phyloP scores from a whole-genome alignment of 2,888 invertebrate species.

The Meghimatium bilineatum region DNA sequence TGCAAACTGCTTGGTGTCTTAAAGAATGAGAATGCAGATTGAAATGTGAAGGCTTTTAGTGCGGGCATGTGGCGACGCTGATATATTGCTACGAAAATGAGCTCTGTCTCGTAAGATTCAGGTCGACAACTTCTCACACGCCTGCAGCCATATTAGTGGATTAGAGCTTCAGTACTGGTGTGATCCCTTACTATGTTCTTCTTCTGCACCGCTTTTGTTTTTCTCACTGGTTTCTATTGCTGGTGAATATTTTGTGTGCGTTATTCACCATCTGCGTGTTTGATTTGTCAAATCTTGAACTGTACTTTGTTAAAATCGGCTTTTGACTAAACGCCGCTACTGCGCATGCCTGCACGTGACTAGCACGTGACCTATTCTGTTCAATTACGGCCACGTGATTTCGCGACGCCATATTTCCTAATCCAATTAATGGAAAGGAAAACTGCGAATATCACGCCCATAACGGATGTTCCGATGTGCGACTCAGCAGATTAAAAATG shows the following conservation, averaged over 20 bases:
- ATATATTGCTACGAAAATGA: not conserved
- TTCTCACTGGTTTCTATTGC: slow-evolving; percentile 19
- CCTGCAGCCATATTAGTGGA: slow-evolving; percentile 20
- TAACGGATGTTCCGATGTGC: slow-evolving; percentile 38
- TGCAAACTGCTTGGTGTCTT: too few species aligned
- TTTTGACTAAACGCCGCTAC: slow-evolving; percentile 12
- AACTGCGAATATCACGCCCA: slow-evolving; percentile 33
- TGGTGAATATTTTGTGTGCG: slow-evolving; percentile 13
- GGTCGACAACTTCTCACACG: not conserved
- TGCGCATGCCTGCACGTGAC: slow-evolving; percentile 37
- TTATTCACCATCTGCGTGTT: slow-evolving; percentile 40
- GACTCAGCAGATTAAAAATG: slow-evolving; percentile 46
- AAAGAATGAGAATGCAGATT: not conserved
- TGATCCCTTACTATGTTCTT: not conserved
- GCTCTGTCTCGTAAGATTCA: not conserved
- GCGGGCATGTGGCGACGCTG: not conserved
- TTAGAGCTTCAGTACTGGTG: not conserved
- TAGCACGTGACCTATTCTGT: slow-evolving; percentile 43
- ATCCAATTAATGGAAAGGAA: slow-evolving; percentile 49
- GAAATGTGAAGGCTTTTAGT: not conserved
- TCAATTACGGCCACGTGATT: slow-evolving; percentile 47
- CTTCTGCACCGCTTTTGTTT: not conserved
- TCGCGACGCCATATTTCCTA: slow-evolving; percentile 44
- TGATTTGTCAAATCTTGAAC: slow-evolving; percentile 34
- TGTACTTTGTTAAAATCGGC: slow-evolving; percentile 17